Evolutionary conservation across 2,113 vertebrate species (phyloP), one percentile per base, ranked within the genome.

Genomic region (Cavia porcellus): DNA sequence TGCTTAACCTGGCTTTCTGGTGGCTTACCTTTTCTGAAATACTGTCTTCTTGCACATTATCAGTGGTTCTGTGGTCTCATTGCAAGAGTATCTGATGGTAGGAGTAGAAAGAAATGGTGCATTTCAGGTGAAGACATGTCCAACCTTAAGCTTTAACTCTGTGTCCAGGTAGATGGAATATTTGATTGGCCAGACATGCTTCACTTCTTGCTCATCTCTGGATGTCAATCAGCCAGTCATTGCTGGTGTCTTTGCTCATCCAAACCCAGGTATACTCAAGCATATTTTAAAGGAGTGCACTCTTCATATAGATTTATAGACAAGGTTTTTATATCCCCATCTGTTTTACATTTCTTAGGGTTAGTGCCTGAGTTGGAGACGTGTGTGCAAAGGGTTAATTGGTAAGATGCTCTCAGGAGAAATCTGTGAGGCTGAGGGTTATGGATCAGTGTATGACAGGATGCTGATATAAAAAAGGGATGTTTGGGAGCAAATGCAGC

Each of bases 401-500:
- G 11, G 47, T 45, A 5, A 12, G 22, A 9, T 57, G 24, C 28
- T 87, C 38, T 94, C 11, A 11, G 50, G 38, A 55, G 10, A 66
- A n/a, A 12, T 42, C 72, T 38, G 0, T 80, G 50, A n/a, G 4
- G 25, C 11, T 47, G 1, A 0, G 6, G 1, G 22, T 50, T 1
- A 15, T 61, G n/a, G 35, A 50, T 17, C 55, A 24, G n/a, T 12
- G 0, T 15, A 25, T 20, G 12, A 7, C 1, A 28, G 25, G 24
- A 68, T 13, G 42, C 7, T 4, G 10, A 47, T 15, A 83, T 24
- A 32, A 22, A 45, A 90, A 52, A 6, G 2, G 38, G 1, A 35
- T 2, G 1, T 59, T 66, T 83, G 24, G 70, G 61, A 68, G 47
- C 22, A 84, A 88, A 66, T 45, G 4, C 1, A 61, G 38, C 50